Base-by-base conservation (phyloP, 2,113 vertebrate genomes). In the Grus americana region DNA sequence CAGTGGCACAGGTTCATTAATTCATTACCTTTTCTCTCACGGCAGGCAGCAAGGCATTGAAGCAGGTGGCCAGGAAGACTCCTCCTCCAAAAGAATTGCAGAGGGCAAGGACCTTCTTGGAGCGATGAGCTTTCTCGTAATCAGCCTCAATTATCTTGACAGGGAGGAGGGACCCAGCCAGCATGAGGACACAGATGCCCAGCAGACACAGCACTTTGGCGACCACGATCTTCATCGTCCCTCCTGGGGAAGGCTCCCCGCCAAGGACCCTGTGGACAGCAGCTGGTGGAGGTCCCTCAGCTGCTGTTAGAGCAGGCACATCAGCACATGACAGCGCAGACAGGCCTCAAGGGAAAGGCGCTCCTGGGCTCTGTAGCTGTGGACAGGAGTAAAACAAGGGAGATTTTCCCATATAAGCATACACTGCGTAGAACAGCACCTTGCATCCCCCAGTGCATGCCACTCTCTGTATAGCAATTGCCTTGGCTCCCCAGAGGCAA, bases 41-140 rank as follows among this genome's bases (percentile, higher is more conserved):
- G 0, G 99, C 93, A 0, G 99, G 99, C 88, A 99, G 98, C 73
- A 99, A 97, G 8, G 99, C 97, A 1, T 99, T 99, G 97, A 99
- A 99, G 97, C 99, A 99, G 0, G 99, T 99, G 29, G 99, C 99
- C 86, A 99, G 98, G 95, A 99, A 99, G 34, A 99, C 99, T 0
- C 99, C 99, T 0, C 99, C 99, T 26, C 98, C 99, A 1, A 99
- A 99, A 6, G 99, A 97, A 95, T 99, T 99, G 81, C 98, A 98
- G 36, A 99, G 98, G 1, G 98, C 96, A 21, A 99, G 97, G 2
- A 97, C 67, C 46, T 97, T 98, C 20, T 92, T 90, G 71, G 99
- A 99, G 36, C 98, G 95, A 17, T 97, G 98, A 0, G 98, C 98
- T 91, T 99, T 99, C 94, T 99, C 98, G 0, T 95, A 70, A 88